Percentiles rank a stretch among this genome's conserved stretches.
Conservation (phyloP, 2,888 invertebrate genomes). For the Erpobdella octoculata region DNA sequence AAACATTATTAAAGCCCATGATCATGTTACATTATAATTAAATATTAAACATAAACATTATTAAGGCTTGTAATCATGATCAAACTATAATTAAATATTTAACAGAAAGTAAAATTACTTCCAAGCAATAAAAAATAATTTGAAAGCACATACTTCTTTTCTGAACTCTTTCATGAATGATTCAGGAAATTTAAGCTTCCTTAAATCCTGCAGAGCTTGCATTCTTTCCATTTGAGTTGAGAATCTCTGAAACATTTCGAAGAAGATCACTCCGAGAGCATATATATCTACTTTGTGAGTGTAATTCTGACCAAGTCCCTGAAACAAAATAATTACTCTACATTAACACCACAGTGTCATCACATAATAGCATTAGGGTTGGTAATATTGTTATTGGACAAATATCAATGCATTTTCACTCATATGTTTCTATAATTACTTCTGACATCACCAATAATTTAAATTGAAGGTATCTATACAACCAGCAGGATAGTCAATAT, state of each 20-base stretch:
- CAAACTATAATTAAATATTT: not conserved
- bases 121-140: not conserved
- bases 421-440: not conserved
- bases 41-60: not conserved
- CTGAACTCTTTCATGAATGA: constrained; percentile 62
- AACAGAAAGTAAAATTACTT: not conserved
- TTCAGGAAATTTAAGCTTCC: constrained; percentile 60
- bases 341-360: too few species aligned
- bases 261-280: constrained; percentile 83
- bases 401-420: not conserved
- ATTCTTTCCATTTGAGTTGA: constrained; percentile 80
- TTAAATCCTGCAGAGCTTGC: constrained; percentile 55
- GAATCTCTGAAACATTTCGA: constrained; percentile 83
- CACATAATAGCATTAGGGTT: too few species aligned
- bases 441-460: too few species aligned
- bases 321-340: not conserved
- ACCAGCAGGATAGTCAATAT: too few species aligned
- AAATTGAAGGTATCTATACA: too few species aligned
- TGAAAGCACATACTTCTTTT: constrained; percentile 68
- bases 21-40: not conserved
- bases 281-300: constrained; percentile 80
- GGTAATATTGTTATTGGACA: too few species aligned
- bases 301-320: constrained; percentile 48
- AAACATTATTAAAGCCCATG: not conserved
- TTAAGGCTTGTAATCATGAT: not conserved